Conservation (phyloP, 2,888 invertebrate genomes). For the Oligia strigilis region DNA sequence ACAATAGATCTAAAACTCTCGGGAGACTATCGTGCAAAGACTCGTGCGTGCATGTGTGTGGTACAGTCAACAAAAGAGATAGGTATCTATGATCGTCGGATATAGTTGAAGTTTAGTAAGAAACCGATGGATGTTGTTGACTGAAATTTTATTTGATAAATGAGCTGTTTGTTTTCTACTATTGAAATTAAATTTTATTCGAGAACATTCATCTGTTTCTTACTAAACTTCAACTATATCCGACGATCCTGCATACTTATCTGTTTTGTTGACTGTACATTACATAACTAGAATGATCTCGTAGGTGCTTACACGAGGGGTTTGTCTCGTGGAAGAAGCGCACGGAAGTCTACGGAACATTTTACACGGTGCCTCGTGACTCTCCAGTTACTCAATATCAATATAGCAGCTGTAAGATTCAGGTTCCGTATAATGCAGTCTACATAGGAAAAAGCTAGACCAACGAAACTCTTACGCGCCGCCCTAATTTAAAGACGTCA, state of each 20-base stretch:
- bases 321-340: conserved; percentile 10
- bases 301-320: background rate
- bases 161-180: too few species aligned
- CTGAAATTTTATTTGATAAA: too few species aligned
- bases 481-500: background rate
- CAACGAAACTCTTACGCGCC: background rate
- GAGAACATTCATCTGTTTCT: too few species aligned
- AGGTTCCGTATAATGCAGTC: conserved; percentile 29
- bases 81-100: too few species aligned
- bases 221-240: too few species aligned
- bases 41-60: background rate
- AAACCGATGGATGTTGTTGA: too few species aligned
- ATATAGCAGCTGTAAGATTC: background rate
- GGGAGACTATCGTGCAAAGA: background rate
- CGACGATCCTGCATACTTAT: too few species aligned
- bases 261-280: too few species aligned
- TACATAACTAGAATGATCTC: background rate
- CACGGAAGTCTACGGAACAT: conserved; percentile 8
- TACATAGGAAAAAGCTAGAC: background rate
- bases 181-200: too few species aligned
- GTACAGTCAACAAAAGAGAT: background rate
- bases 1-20: background rate
- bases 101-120: too few species aligned
- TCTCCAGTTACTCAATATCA: conserved; percentile 34
- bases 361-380: conserved; percentile 29